Base-by-base conservation (phyloP, 1,140 invertebrate species). In the Microplitis demolitor region DNA sequence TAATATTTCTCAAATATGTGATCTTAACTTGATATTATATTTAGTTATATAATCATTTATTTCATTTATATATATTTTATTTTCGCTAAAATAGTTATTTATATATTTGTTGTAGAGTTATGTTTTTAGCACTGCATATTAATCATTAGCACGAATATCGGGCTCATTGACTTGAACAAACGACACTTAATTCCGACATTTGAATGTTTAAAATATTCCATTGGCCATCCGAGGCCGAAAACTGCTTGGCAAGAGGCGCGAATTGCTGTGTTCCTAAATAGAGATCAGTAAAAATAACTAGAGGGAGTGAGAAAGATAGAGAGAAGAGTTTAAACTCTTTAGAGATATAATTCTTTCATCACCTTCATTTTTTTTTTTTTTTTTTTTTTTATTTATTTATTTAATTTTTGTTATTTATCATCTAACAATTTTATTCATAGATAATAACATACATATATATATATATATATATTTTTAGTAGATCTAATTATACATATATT, bases 281-380 rank as follows among this genome's bases (percentile, higher is more conserved):
- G 80, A 78, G 60, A 34, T 61, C 69, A 72, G 73, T 78, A 73
- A 77, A 84, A 84, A 85, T 84, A 85, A 78, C 74, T 71, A 62
- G 62, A 58, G 54, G 34, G 70, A 66, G 37, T 63, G 31, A 24
- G 39, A 66, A 50, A 71, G 9, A 53, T 14, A 24, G n/a, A 16
- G 64, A 60, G 62, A 50, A 50, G 39, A 64, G 24, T 13, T 45
- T 45, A 50, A 5, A 64, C n/a, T 24, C 31, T 50, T 16, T 64
- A 24, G 13, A 64, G 14, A 37, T 34, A 13, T 62, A 37, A n/a
- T n/a, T 31, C 11, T 62, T 3, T 61, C 6, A n/a, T 51, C 39
- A n/a, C 8, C n/a, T 11, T 69, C 16, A 72, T 69, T 58, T 24
- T 61, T 69, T 14, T 33, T 50, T 35, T 60, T 14, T 74, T 54